Base-by-base conservation (phyloP, 2,113 vertebrate species). In the Etia nguti region DNA sequence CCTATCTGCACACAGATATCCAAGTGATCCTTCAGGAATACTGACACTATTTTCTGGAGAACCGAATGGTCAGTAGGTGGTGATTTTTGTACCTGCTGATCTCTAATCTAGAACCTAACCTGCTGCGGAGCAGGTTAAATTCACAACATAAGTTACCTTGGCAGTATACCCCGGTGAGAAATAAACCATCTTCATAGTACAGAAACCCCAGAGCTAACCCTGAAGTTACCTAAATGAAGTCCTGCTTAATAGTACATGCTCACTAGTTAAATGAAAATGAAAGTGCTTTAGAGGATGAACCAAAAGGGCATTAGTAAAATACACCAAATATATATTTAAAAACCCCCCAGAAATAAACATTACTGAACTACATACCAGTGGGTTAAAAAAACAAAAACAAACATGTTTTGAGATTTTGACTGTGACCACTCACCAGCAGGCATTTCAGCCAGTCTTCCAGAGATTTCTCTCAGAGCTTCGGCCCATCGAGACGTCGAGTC, bases 401-500 rank as follows among this genome's bases (percentile, higher is more conserved):
- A 77, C 10, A 31, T 77, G 24, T 20, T 77, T 77, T 50, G 3
- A 77, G 70, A 50, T 77, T 77, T 31, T 12, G 73, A 52, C 0
- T 43, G 56, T 29, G 36, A 38, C 11, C 4, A 11, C 6, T 94
- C 90, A 99, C 98, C 98, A 94, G 99, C 99, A 84, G 99, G 99
- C 99, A 99, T 99, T 95, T 99, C 99, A 79, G 98, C 99, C 92
- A 99, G 92, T 90, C 98, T 96, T 34, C 99, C 99, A 2, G 99
- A 99, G 92, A 99, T 99, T 95, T 99, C 99, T 93, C 99, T 95
- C 70, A 99, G 97, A 81, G 98, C 99, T 88, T 99, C 99, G 2
- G 99, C 99, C 99, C 99, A 99, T 89, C 99, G 96, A 62, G 99
- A 99, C 3, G 99, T 99, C 0, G 99, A 99, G 92, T 99, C 99